Evolutionary conservation across 2,797 vertebrate genomes (phyloP).

Genomic region (Rhinoraja longicauda): DNA sequence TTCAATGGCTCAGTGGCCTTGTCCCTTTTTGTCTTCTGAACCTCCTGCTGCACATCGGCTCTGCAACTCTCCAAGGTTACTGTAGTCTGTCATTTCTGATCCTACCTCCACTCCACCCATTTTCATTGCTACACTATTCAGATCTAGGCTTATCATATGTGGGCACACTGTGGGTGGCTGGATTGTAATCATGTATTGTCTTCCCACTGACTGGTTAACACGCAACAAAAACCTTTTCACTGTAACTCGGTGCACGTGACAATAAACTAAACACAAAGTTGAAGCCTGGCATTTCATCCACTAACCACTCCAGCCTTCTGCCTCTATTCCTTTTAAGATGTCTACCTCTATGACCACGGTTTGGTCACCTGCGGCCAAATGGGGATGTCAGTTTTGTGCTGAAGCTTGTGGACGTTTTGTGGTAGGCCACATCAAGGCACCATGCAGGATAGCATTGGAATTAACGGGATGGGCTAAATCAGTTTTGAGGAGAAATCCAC

Average conservation of each 20-base stretch:
- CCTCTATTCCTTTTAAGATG: neutral
- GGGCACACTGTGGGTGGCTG: too few relatives aligned
- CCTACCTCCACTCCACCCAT: neutral
- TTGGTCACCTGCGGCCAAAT: neutral
- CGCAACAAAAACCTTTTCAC: too few relatives aligned
- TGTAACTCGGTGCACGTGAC: too few relatives aligned
- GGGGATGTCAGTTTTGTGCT: neutral
- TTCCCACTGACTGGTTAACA: too few relatives aligned
- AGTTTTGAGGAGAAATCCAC: neutral
- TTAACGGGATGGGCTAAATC: neutral
- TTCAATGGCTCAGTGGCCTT: neutral
- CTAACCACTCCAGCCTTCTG: neutral
- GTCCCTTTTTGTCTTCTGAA: neutral
- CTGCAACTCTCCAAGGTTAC: too few relatives aligned
- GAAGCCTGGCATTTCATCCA: neutral
- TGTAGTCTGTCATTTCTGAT: neutral
- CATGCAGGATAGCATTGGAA: neutral
- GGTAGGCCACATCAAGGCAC: too few relatives aligned
- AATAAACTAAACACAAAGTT: too few relatives aligned
- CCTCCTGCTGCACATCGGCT: neutral
- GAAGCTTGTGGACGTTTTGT: neutral
- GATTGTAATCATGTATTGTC: too few relatives aligned
- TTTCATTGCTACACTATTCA: neutral
- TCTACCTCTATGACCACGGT: neutral
- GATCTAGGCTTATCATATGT: neutral